Conservation (phyloP, 2,797 vertebrate genomes). For the Xyrichtys novacula region DNA sequence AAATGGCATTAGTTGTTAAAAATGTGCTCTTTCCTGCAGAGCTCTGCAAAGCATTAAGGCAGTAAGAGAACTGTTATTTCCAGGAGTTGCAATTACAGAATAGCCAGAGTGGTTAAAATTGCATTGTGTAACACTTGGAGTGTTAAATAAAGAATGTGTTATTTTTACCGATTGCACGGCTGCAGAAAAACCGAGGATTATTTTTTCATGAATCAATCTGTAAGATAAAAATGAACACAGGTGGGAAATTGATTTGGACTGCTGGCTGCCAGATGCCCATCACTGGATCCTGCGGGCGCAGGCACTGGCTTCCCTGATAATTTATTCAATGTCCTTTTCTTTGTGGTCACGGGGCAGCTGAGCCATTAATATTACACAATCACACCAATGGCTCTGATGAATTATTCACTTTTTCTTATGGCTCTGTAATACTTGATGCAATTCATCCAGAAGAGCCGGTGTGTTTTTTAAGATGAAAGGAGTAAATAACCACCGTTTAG, state of each 20-base stretch:
- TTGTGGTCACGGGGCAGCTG: conserved; percentile 70
- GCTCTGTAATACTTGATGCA: conserved; percentile 60
- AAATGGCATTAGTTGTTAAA: conserved; percentile 9
- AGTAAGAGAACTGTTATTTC: conserved; percentile 39
- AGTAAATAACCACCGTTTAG: conserved; percentile 36
- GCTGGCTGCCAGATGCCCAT: conserved; percentile 67
- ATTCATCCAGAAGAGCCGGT: conserved; percentile 67
- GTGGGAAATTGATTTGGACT: conserved; percentile 75
- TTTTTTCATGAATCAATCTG: conserved; percentile 80
- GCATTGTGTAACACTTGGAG: conserved; percentile 41
- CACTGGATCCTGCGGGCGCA: conserved; percentile 55
- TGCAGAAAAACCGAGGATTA: conserved; percentile 55
- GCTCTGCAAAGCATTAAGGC: conserved; percentile 27
- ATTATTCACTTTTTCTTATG: conserved; percentile 75
- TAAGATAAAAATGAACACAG: conserved; percentile 75
- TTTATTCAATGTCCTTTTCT: conserved; percentile 72
- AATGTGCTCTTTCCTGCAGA: neutral
- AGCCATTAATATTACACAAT: conserved; percentile 81
- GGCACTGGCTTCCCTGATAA: conserved; percentile 64
- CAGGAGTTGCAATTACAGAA: conserved; percentile 24
- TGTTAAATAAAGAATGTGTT: conserved; percentile 65
- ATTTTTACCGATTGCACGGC: conserved; percentile 47
- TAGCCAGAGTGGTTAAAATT: conserved; percentile 16
- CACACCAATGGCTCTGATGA: conserved; percentile 70
- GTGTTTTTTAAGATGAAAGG: conserved; percentile 56